phyloP scores from a whole-genome alignment of 1,140 invertebrate genomes.

The Drosophila equinoxialis region DNA sequence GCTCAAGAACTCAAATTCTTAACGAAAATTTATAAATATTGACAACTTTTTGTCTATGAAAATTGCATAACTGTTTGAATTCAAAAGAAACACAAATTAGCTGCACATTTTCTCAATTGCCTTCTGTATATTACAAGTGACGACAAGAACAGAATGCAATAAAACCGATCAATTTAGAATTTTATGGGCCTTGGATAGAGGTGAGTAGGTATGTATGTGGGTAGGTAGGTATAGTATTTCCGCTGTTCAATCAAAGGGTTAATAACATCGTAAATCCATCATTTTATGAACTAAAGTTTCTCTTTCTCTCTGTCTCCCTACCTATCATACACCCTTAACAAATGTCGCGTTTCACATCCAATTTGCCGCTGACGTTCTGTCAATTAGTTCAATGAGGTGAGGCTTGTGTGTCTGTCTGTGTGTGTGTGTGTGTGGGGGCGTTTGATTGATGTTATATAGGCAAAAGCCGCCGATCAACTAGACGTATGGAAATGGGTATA shows the following conservation, averaged over 20 bases:
- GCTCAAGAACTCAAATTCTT: no score
- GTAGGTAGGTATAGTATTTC: not conserved
- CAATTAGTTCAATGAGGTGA: slow-evolving; percentile 60
- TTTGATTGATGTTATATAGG: slow-evolving; percentile 69
- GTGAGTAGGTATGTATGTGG: no score
- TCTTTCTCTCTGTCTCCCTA: slow-evolving; percentile 14
- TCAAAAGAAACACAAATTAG: no score
- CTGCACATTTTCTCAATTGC: no score
- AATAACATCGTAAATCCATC: slow-evolving; percentile 5
- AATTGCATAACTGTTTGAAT: no score
- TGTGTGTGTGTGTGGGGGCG: slow-evolving; percentile 51
- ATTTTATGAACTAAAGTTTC: slow-evolving; percentile 22
- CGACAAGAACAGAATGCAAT: no score
- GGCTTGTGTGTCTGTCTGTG: not conserved
- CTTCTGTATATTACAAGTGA: no score
- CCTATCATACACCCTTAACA: slow-evolving; percentile 19
- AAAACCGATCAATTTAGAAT: not conserved
- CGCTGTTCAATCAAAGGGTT: slow-evolving; percentile 11
- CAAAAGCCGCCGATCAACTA: slow-evolving; percentile 42
- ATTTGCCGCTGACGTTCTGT: slow-evolving; percentile 73
- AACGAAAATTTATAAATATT: no score
- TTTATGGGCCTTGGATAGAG: slow-evolving; percentile 7
- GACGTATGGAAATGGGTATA: not conserved
- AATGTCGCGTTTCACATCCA: slow-evolving; percentile 48
- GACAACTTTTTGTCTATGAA: no score